phyloP scores from a whole-genome alignment of 64 coral and sea anemone genomes.

The Catalaphyllia jardinei region DNA sequence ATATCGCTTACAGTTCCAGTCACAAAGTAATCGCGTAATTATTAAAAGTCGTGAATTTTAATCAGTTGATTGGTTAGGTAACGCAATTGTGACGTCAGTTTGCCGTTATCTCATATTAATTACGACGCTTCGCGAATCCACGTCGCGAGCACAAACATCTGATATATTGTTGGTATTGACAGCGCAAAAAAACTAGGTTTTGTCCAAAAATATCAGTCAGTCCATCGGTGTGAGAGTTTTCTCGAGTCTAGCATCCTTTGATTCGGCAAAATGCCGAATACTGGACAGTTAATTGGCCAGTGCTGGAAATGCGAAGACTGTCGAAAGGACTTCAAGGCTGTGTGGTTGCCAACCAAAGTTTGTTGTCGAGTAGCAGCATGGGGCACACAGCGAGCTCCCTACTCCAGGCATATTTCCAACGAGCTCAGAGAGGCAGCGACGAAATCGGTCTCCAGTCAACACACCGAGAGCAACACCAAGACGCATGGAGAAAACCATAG shows the following conservation, averaged over 20 bases:
- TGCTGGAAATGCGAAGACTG: constrained; percentile 82
- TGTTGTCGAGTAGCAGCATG: constrained; percentile 73
- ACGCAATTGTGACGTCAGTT: constrained; percentile 49
- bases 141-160: constrained; percentile 5
- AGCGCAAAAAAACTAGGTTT: background rate
- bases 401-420: constrained; percentile 38
- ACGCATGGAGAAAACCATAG: background rate
- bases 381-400: constrained; percentile 33
- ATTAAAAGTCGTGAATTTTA: constrained; percentile 8
- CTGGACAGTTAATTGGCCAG: constrained; percentile 79
- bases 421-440: constrained; percentile 24
- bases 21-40: constrained; percentile 32
- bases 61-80: constrained; percentile 65
- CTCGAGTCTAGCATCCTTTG: background rate
- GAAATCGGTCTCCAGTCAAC: constrained; percentile 10
- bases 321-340: constrained; percentile 77
- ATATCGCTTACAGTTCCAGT: background rate
- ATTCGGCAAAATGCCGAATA: constrained; percentile 75
- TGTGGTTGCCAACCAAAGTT: constrained; percentile 92
- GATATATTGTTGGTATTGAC: background rate
- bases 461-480: background rate
- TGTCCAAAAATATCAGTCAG: background rate
- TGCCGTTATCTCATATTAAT: background rate
- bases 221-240: background rate
- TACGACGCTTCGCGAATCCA: background rate